Evolutionary conservation across 30 jellyfish, hydroid and myxozoan species (phyloP).

Genomic region (Morbakka virulenta): DNA sequence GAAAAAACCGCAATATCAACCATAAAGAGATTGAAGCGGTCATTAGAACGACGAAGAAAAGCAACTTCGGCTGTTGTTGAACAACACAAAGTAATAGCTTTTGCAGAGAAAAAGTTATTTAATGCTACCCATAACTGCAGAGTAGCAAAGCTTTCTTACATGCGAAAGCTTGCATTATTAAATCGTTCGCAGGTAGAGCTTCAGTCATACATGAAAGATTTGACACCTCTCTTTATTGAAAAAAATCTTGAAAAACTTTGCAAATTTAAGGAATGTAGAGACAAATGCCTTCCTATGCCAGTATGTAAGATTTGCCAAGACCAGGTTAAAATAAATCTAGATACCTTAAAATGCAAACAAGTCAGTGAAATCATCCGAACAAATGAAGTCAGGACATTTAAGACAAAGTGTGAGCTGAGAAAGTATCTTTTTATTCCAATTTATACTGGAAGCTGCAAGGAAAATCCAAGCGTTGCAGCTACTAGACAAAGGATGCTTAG

Average conservation of each 20-base stretch:
- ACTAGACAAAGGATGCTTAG: background rate
- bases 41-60: no score
- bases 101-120: no score
- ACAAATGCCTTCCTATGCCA: constrained; percentile 41
- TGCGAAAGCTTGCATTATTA: background rate
- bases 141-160: no score
- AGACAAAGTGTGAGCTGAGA: constrained; percentile 12
- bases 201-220: constrained; percentile 29
- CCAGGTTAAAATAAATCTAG: constrained; percentile 22
- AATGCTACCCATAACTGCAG: no score
- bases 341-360: constrained; percentile 39
- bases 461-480: constrained; percentile 36
- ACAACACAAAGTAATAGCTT: no score
- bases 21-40: background rate
- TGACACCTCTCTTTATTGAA: constrained; percentile 29
- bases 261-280: constrained; percentile 13
- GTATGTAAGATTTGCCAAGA: constrained; percentile 58
- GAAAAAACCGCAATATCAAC: background rate
- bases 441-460: constrained; percentile 55
- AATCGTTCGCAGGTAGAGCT: constrained; percentile 15
- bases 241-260: background rate
- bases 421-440: constrained; percentile 51
- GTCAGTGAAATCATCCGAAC: constrained; percentile 5
- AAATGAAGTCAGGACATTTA: constrained; percentile 13
- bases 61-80: no score